Evolutionary conservation across 2,888 invertebrate genomes (phyloP).

Genomic region (Homarus gammarus): DNA sequence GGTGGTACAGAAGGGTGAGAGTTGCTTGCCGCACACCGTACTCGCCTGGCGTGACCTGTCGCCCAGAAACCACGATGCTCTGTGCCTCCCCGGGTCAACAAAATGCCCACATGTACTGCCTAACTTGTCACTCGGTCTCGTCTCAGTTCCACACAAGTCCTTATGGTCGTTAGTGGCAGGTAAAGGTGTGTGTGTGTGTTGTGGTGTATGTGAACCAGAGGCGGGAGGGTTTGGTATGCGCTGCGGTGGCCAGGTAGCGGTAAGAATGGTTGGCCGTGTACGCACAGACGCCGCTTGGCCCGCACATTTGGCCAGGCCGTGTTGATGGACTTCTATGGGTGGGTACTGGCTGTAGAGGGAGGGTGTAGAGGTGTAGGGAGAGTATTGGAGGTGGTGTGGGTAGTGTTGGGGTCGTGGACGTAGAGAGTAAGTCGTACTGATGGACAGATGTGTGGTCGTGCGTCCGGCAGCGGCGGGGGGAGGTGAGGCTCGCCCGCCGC

Average conservation of each 20-base stretch:
- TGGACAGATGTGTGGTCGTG: conserved; percentile 46
- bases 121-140: not conserved
- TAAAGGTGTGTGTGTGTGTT: not conserved
- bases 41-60: conserved; percentile 30
- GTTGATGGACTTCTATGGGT: too few species aligned
- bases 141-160: not conserved
- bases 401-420: conserved; percentile 9
- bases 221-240: conserved; percentile 53
- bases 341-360: not conserved
- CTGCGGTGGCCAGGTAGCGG: conserved; percentile 49
- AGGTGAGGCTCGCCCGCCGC: conserved; percentile 45
- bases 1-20: conserved; percentile 10
- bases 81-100: not conserved
- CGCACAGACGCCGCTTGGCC: conserved; percentile 43
- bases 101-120: not conserved
- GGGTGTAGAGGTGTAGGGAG: conserved; percentile 8
- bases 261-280: conserved; percentile 33
- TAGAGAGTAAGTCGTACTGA: conserved; percentile 16
- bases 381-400: conserved; percentile 1
- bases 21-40: conserved; percentile 47
- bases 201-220: not conserved
- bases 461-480: conserved; percentile 50
- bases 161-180: not conserved
- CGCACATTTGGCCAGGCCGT: conserved; percentile 20
- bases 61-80: not conserved